phyloP scores from a whole-genome alignment of 2,113 vertebrate genomes.

The Aegotheles bennettii region DNA sequence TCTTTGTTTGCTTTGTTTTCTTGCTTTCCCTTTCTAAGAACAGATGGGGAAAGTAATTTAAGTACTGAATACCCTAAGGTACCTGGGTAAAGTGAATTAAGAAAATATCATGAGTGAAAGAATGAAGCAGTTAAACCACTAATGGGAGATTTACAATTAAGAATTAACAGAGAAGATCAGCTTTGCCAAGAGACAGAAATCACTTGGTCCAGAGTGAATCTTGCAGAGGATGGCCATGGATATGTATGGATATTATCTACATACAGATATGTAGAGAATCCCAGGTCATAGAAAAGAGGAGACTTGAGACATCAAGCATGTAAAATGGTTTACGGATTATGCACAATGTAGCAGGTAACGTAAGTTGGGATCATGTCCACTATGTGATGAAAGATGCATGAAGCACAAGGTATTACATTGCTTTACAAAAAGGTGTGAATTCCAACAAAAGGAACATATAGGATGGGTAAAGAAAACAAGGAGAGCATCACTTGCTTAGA shows the following conservation, averaged over 20 bases:
- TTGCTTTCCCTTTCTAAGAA: constrained; percentile 11
- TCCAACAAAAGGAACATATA: not conserved
- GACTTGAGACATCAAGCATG: not conserved
- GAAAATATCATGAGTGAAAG: not conserved
- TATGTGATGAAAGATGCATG: not conserved
- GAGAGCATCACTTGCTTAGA: not conserved
- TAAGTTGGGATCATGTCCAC: not conserved
- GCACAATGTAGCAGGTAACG: not conserved
- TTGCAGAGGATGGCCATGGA: not conserved
- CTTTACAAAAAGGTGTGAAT: not conserved
- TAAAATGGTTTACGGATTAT: not conserved
- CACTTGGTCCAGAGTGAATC: not conserved
- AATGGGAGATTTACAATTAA: constrained; percentile 32
- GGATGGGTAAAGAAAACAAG: not conserved
- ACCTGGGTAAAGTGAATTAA: constrained; percentile 52
- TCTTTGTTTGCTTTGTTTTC: not conserved
- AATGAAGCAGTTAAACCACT: not conserved
- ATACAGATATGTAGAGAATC: not conserved
- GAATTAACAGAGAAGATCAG: not conserved
- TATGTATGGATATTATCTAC: not conserved
- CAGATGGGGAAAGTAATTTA: constrained; percentile 53
- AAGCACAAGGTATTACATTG: not conserved
- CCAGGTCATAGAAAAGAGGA: not conserved
- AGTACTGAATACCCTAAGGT: constrained; percentile 26
- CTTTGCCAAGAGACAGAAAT: not conserved